phyloP scores from a whole-genome alignment of 1,140 invertebrate species.

The Rhynchophorus ferrugineus region DNA sequence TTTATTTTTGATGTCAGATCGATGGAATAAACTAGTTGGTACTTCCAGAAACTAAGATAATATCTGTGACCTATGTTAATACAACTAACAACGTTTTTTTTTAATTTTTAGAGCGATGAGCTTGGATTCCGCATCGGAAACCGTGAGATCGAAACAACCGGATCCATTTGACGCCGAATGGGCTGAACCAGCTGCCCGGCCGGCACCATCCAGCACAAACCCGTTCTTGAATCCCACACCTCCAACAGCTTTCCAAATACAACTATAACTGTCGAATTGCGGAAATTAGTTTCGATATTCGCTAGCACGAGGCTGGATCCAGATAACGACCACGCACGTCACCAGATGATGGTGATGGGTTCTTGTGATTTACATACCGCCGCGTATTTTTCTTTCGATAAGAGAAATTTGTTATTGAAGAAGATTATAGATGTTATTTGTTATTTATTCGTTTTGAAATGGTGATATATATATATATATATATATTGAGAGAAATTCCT shows the following conservation, averaged over 20 bases:
- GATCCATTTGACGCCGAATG: slow-evolving; percentile 86
- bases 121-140: slow-evolving; percentile 45
- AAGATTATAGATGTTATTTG: slow-evolving; percentile 4
- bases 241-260: slow-evolving; percentile 57
- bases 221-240: slow-evolving; percentile 48
- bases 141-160: slow-evolving; percentile 33
- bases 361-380: too few relatives aligned
- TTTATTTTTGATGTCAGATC: too few relatives aligned
- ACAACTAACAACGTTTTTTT: background rate
- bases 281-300: too few relatives aligned
- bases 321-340: too few relatives aligned
- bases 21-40: too few relatives aligned
- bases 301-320: too few relatives aligned
- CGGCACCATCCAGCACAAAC: slow-evolving; percentile 42
- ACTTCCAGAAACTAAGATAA: too few relatives aligned
- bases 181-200: slow-evolving; percentile 50
- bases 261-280: slow-evolving; percentile 45
- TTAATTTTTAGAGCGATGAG: slow-evolving; percentile 44
- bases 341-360: too few relatives aligned
- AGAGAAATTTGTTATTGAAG: too few relatives aligned
- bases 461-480: slow-evolving; percentile 5
- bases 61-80: too few relatives aligned
- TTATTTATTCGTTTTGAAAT: slow-evolving; percentile 5
- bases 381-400: too few relatives aligned
- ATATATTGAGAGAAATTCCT: background rate